These are phyloP conservation scores for Halesus radiatus DNA, from an alignment of 1,140 invertebrate genomes.

Conservation along the genomic window DNA sequence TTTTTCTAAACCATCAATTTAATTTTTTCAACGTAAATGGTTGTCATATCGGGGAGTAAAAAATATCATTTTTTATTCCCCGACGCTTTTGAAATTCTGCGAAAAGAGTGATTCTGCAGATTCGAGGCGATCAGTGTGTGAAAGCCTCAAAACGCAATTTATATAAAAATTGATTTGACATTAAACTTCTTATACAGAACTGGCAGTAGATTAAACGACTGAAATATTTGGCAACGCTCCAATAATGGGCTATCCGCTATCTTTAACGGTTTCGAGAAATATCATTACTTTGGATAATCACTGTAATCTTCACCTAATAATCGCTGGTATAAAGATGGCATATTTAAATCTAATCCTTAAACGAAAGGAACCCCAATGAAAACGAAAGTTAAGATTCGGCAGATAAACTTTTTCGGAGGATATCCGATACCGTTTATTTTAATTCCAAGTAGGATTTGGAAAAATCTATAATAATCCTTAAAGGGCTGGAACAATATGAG, in stretches of 20 bases:
- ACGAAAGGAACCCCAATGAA: neutral
- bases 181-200: neutral
- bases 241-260: slow-evolving; percentile 1
- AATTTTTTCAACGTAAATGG: neutral
- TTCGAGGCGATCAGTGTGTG: neutral
- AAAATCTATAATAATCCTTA: slow-evolving; percentile 1
- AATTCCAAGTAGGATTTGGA: slow-evolving; percentile 32
- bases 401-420: slow-evolving; percentile 10
- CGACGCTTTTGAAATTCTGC: neutral
- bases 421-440: slow-evolving; percentile 28
- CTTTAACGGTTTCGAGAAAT: slow-evolving; percentile 1
- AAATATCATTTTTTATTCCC: too few species aligned
- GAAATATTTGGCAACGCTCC: neutral
- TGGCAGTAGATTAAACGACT: neutral
- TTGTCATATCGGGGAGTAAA: too few species aligned
- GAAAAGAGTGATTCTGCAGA: neutral
- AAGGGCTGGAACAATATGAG: slow-evolving; percentile 12
- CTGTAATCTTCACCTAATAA: slow-evolving; percentile 16
- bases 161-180: neutral
- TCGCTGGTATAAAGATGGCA: neutral
- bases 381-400: slow-evolving; percentile 26
- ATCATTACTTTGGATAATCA: neutral
- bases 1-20: neutral
- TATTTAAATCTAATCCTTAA: slow-evolving; percentile 3
- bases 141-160: too few species aligned